Evolutionary conservation across 2,888 invertebrate genomes (phyloP).

Genomic region (Tinea trinotella): DNA sequence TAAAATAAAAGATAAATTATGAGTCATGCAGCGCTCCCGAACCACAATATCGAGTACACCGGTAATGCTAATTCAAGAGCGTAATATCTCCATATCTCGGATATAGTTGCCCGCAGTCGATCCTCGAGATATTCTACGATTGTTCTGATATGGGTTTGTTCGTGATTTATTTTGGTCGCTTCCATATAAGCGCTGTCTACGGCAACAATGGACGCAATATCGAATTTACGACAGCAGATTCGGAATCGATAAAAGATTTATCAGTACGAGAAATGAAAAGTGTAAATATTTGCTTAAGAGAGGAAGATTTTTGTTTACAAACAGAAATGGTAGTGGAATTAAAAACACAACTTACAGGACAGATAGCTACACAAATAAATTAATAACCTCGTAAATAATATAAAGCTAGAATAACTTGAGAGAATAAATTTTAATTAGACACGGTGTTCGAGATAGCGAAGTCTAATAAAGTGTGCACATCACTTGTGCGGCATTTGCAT

Average conservation of each 20-base stretch:
- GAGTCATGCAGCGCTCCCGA: constrained; percentile 32
- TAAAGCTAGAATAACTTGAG: constrained; percentile 21
- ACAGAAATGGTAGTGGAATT: background rate
- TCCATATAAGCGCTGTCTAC: constrained; percentile 63
- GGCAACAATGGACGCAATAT: constrained; percentile 58
- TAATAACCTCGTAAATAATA: constrained; percentile 1
- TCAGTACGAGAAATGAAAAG: constrained; percentile 16
- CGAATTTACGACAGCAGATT: constrained; percentile 68
- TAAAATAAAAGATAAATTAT: constrained; percentile 54
- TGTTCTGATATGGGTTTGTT: constrained; percentile 63
- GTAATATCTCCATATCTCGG: constrained; percentile 58
- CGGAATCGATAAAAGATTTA: constrained; percentile 60
- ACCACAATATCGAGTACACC: constrained; percentile 46
- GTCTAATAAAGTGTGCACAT: constrained; percentile 8
- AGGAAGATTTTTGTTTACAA: background rate
- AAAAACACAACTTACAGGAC: background rate
- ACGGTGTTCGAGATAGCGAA: constrained; percentile 33
- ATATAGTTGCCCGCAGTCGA: constrained; percentile 50
- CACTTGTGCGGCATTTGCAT: background rate
- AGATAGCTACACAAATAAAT: constrained; percentile 4
- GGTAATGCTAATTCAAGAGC: constrained; percentile 69
- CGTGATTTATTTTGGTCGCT: constrained; percentile 69
- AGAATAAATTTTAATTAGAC: constrained; percentile 48
- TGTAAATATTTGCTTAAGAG: constrained; percentile 6
- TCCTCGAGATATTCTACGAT: constrained; percentile 58